phyloP scores from a whole-genome alignment of 2,797 vertebrate species.

The Silurus aristotelis region DNA sequence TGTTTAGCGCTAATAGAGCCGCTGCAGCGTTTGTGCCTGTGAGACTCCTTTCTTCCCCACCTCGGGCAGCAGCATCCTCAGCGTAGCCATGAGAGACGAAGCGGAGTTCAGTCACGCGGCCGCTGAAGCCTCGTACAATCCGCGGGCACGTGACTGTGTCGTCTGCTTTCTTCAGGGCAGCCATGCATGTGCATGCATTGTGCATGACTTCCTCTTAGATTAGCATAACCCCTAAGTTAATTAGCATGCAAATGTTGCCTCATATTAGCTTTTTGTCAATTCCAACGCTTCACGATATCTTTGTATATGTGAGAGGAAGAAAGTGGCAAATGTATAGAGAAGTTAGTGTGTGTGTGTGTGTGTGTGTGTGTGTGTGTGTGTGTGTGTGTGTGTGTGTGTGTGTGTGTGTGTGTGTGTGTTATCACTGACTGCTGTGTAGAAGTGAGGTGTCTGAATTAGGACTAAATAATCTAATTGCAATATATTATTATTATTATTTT shows the following conservation, averaged over 20 bases:
- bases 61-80: constrained; percentile 32
- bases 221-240: constrained; percentile 59
- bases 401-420: too few relatives aligned
- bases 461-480: too few relatives aligned
- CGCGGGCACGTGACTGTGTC: constrained; percentile 8
- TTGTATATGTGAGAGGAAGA: constrained; percentile 16
- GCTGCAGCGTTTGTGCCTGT: constrained; percentile 14
- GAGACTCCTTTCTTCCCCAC: constrained; percentile 29
- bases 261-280: constrained; percentile 54
- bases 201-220: constrained; percentile 59
- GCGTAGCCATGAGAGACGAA: constrained; percentile 41
- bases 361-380: too few relatives aligned
- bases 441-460: not conserved
- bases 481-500: too few relatives aligned
- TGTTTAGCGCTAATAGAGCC: constrained; percentile 42
- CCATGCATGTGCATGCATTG: constrained; percentile 54
- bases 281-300: constrained; percentile 31
- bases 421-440: not conserved
- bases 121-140: constrained; percentile 20
- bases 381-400: too few relatives aligned
- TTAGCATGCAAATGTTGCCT: constrained; percentile 60
- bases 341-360: not conserved
- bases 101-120: constrained; percentile 54
- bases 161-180: constrained; percentile 49
- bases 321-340: constrained; percentile 41